Evolutionary conservation across 2,113 vertebrate species (phyloP).

Genomic region (Coptodon bakossiorum): DNA sequence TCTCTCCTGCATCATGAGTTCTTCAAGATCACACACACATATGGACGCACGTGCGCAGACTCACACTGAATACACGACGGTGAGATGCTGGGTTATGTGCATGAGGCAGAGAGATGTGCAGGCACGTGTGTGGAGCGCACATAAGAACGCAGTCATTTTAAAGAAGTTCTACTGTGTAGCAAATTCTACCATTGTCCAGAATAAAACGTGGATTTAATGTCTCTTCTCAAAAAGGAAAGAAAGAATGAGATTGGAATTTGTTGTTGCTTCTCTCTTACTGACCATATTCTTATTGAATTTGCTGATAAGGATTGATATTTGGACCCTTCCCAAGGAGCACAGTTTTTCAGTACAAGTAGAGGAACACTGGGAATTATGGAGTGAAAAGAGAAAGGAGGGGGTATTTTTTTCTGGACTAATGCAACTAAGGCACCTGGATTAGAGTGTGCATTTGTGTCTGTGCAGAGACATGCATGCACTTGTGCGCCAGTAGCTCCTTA

Average conservation of each 20-base stretch:
- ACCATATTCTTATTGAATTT: background rate
- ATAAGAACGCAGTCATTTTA: background rate
- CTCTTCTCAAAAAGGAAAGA: background rate
- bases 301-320: background rate
- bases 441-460: conserved; percentile 7
- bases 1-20: background rate
- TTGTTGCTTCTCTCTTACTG: background rate
- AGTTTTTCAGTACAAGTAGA: background rate
- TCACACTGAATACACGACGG: background rate
- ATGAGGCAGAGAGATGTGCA: background rate
- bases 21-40: background rate
- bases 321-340: background rate
- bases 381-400: background rate
- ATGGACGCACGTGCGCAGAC: background rate
- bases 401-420: background rate
- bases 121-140: background rate
- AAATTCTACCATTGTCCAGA: background rate
- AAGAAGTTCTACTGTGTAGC: background rate
- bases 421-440: conserved; percentile 10
- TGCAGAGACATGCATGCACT: conserved; percentile 2
- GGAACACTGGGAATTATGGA: background rate
- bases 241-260: background rate
- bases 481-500: conserved; percentile 7
- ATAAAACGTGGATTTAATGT: background rate
- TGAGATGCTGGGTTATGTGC: background rate